A percentile compares a stretch with the other conserved stretches of the same genome.
Evolutionary conservation across 1,140 invertebrate genomes (phyloP).

Genomic region (Leucophenga varia): DNA sequence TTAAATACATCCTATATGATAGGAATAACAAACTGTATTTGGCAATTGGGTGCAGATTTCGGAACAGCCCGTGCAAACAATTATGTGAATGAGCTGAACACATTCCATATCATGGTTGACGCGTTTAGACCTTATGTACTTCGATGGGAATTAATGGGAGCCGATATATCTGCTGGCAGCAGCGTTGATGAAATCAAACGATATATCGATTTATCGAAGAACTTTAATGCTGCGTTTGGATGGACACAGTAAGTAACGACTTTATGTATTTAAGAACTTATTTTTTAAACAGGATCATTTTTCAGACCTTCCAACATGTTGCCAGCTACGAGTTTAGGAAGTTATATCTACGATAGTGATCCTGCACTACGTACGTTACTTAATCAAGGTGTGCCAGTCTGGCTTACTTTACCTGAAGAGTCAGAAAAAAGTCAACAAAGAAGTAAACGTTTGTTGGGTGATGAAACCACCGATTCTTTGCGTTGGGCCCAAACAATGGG

Average conservation of each 20-base stretch:
- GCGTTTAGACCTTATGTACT: constrained; percentile 40
- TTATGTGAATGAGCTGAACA: constrained; percentile 44
- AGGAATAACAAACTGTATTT: constrained; percentile 48
- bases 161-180: constrained; percentile 48
- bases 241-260: constrained; percentile 45
- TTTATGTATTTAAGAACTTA: not conserved
- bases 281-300: not conserved
- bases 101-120: constrained; percentile 47
- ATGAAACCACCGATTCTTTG: constrained; percentile 37
- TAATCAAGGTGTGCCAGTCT: constrained; percentile 37
- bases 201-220: constrained; percentile 46
- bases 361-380: constrained; percentile 33
- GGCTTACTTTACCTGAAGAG: constrained; percentile 42
- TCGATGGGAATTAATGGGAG: constrained; percentile 45
- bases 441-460: constrained; percentile 23
- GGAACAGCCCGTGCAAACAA: constrained; percentile 39
- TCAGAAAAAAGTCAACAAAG: constrained; percentile 4
- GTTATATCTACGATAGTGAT: constrained; percentile 43
- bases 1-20: constrained; percentile 48
- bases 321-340: constrained; percentile 31
- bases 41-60: constrained; percentile 51
- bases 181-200: constrained; percentile 40
- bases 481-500: constrained; percentile 51
- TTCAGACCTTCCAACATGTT: constrained; percentile 33
- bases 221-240: constrained; percentile 43